Percentiles rank a stretch among this genome's conserved stretches.
phyloP scores from a whole-genome alignment of 1,140 invertebrate genomes.

The Lepidurus apus region DNA sequence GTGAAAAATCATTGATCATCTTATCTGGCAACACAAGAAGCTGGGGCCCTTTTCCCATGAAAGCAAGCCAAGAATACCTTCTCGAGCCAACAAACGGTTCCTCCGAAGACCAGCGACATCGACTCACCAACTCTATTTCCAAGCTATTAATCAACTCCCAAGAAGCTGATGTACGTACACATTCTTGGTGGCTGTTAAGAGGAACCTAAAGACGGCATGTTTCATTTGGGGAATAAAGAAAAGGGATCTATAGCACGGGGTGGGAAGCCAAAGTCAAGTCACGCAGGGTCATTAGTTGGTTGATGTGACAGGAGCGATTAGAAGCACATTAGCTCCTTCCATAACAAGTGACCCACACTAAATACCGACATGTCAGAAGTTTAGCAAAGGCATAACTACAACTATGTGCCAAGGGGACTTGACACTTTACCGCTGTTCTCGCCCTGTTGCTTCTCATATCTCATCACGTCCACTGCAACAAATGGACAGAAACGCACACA shows the following conservation, averaged over 20 bases:
- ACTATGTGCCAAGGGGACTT: slow-evolving; percentile 21
- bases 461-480: slow-evolving; percentile 1
- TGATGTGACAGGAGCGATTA: slow-evolving; percentile 18
- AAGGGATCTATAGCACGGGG: not conserved
- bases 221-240: not conserved
- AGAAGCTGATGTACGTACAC: not conserved
- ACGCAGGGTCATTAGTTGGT: slow-evolving; percentile 4
- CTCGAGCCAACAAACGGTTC: not conserved
- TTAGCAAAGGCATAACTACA: slow-evolving; percentile 22
- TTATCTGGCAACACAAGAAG: not conserved
- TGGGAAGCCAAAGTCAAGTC: slow-evolving; percentile 6
- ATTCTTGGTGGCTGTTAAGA: not conserved
- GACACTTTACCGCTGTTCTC: slow-evolving; percentile 6
- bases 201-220: not conserved
- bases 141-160: not conserved
- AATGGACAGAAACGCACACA: not conserved
- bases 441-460: slow-evolving; percentile 5
- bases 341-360: slow-evolving; percentile 19
- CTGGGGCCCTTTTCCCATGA: not conserved
- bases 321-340: slow-evolving; percentile 18
- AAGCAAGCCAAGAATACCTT: not conserved
- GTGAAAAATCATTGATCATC: slow-evolving; percentile 15
- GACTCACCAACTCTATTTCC: not conserved
- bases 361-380: slow-evolving; percentile 21
- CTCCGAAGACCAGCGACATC: not conserved